These are phyloP conservation scores for Drosophila leonis DNA, from an alignment of 2,888 invertebrate genomes.

Conservation along the genomic window DNA sequence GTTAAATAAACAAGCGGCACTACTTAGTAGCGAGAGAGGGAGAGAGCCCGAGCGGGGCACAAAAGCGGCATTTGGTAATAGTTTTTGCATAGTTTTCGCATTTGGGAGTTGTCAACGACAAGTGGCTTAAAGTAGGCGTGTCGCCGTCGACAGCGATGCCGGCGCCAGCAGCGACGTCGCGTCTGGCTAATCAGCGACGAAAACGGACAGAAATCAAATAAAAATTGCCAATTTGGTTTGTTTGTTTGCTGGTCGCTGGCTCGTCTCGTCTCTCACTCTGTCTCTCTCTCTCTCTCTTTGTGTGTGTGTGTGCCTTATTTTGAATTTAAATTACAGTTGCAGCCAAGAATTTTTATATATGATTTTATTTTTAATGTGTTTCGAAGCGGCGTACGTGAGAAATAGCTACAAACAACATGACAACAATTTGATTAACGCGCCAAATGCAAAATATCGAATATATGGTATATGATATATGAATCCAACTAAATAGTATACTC, in stretches of 20 bases:
- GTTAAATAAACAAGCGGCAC: slow-evolving; percentile 50
- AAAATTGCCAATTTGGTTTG: slow-evolving; percentile 70
- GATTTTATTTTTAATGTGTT: slow-evolving; percentile 68
- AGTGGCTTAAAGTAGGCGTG: slow-evolving; percentile 59
- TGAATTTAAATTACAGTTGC: slow-evolving; percentile 64
- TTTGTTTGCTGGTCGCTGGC: slow-evolving; percentile 40
- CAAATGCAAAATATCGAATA: slow-evolving; percentile 27
- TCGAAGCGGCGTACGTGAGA: slow-evolving; percentile 65
- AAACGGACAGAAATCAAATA: slow-evolving; percentile 75
- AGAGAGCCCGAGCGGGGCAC: background rate
- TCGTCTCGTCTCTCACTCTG: background rate
- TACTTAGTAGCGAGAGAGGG: slow-evolving; percentile 14
- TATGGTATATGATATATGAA: slow-evolving; percentile 9
- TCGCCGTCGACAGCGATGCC: slow-evolving; percentile 32
- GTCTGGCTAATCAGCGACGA: slow-evolving; percentile 68
- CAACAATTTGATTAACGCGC: slow-evolving; percentile 32
- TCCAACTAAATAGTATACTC: slow-evolving; percentile 2
- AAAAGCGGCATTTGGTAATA: slow-evolving; percentile 42
- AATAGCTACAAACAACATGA: slow-evolving; percentile 41
- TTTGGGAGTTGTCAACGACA: slow-evolving; percentile 46
- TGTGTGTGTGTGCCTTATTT: slow-evolving; percentile 50
- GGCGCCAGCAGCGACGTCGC: slow-evolving; percentile 21
- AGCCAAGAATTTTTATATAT: slow-evolving; percentile 72
- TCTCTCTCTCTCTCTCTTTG: background rate
- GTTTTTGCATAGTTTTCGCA: slow-evolving; percentile 50